These are phyloP conservation scores for Stramonita haemastoma DNA, from an alignment of 2,888 invertebrate genomes.

Conservation along the genomic window DNA sequence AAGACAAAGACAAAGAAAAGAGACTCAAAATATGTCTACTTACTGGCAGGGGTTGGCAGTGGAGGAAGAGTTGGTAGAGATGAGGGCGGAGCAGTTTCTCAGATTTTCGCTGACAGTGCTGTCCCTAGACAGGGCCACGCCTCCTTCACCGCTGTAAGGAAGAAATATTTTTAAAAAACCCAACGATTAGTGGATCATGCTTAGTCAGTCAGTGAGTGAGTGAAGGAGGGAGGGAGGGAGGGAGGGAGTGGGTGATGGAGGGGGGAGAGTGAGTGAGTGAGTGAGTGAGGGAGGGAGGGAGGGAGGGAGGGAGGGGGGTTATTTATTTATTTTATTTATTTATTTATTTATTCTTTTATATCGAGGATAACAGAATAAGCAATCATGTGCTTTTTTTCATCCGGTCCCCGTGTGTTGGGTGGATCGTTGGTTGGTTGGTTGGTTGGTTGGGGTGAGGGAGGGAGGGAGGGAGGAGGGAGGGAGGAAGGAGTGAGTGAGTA, in stretches of 20 bases:
- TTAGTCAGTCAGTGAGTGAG: slow-evolving; percentile 15
- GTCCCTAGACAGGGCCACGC: neutral
- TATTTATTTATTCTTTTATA: no score
- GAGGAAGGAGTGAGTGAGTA: no score
- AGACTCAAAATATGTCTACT: neutral
- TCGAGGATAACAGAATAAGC: no score
- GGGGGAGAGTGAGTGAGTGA: no score
- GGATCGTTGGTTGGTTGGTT: no score
- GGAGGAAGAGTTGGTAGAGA: neutral
- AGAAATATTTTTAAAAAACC: no score
- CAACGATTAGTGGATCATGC: neutral
- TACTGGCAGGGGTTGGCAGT: neutral
- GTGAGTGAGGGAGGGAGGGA: neutral
- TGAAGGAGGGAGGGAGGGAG: slow-evolving; percentile 22
- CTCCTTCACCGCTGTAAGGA: neutral
- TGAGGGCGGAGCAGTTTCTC: neutral
- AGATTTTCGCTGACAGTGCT: neutral
- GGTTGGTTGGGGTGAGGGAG: no score
- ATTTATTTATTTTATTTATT: no score
- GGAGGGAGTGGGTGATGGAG: neutral
- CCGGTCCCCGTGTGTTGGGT: no score
- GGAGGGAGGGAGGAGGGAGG: no score
- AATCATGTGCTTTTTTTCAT: no score
- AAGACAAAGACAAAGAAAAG: neutral
- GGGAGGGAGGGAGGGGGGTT: neutral